Base-by-base conservation (phyloP, 2,888 invertebrate species). In the Nephrocerus scutellatus region DNA sequence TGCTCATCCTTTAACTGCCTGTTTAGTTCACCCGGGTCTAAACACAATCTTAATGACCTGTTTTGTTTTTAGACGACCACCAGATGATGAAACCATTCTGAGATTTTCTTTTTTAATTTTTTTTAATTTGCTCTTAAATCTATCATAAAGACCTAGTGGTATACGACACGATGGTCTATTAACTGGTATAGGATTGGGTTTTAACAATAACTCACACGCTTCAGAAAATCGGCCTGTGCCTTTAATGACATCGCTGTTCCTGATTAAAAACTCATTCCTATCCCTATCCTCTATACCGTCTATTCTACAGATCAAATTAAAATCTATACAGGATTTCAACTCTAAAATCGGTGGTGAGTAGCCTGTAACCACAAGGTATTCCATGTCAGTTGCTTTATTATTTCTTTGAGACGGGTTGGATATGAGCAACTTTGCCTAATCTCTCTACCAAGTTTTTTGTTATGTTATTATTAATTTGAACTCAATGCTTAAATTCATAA, bases 1-100 rank as follows among this genome's bases (percentile, higher is more conserved):
- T 50, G 41, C 37, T 52, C 36, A 40, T 46, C 26, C 34, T 41
- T 36, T 29, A 52, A 39, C 28, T 37, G 30, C 43, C 51, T 48
- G 40, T 51, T 55, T 30, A n/a, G n/a, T n/a, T n/a, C n/a, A n/a
- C n/a, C n/a, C n/a, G n/a, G n/a, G n/a, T n/a, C n/a, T n/a, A n/a
- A 48, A 36, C 28, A 53, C 42, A 58, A 22, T 18, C 57, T 26
- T 10, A 58, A 16, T 6, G 41, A 44, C n/a, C 40, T 41, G 43
- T 55, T 43, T 14, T 48, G 4, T 15, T 41, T 41, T 32, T 41
- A 36, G 9, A 32, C 47, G 6, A 37, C 20, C 8, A 41, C 34
- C 15, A 38, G 28, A 14, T 30, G 22, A 8, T 26, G 36, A 15
- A 30, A 20, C 36, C 30, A 36, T 13, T 30, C 37, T 13, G 30